These are phyloP conservation scores for Stratiolaelaps scimitus DNA, from an alignment of 1,140 invertebrate species.

Conservation along the genomic window DNA sequence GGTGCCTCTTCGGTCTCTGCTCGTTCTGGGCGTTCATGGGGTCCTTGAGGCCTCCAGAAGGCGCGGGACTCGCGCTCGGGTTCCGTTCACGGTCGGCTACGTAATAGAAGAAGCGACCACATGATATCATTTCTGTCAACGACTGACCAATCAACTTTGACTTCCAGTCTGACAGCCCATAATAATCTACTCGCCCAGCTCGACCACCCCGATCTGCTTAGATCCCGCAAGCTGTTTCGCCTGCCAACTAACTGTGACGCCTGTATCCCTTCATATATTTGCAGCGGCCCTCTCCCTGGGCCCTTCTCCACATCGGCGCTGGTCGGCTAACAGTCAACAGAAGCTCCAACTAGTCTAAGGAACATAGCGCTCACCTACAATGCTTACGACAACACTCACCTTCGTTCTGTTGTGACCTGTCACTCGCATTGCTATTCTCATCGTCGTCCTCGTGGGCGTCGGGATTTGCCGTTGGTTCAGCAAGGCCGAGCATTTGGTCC, in stretches of 20 bases:
- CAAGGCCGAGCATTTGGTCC: conserved; percentile 19
- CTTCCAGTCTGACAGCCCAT: too few species aligned
- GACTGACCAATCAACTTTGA: background rate
- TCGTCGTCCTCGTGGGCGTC: conserved; percentile 42
- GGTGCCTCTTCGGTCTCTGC: conserved; percentile 16
- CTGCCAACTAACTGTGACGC: too few species aligned
- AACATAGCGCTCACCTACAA: background rate
- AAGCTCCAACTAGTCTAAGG: background rate
- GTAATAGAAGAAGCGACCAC: background rate
- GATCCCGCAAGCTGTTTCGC: too few species aligned
- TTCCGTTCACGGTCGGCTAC: conserved; percentile 20
- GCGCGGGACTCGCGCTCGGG: conserved; percentile 26
- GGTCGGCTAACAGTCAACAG: background rate
- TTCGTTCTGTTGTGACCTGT: conserved; percentile 14
- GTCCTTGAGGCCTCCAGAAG: conserved; percentile 21
- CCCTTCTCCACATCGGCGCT: too few species aligned
- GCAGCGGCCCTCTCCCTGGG: too few species aligned
- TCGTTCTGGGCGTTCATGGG: conserved; percentile 27
- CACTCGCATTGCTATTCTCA: conserved; percentile 44
- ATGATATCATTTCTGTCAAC: background rate
- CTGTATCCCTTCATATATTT: too few species aligned
- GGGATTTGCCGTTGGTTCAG: conserved; percentile 14
- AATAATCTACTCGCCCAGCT: too few species aligned
- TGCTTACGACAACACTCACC: too few species aligned
- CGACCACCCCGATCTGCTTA: too few species aligned